Base-by-base conservation (phyloP, 1,140 invertebrate species). In the Campoletis sonorensis region DNA sequence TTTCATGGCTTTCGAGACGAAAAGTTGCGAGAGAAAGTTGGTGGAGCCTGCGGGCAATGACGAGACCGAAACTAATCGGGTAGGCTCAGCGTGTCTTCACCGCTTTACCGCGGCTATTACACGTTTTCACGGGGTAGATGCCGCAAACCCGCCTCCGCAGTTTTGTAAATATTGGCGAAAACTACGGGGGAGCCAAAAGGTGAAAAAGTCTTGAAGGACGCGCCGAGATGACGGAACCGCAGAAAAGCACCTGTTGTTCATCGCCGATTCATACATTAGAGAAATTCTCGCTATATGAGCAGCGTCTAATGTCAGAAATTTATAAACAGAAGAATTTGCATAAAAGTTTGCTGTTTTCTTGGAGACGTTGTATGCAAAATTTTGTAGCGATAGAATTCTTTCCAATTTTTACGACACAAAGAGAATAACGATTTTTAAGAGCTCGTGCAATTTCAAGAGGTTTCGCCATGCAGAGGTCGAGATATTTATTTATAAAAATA, bases 111-210 rank as follows among this genome's bases (percentile, higher is more conserved):
- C 37, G 4, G 30, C 18, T 30, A 45, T 11, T 18, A 33, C 68
- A 71, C n/a, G n/a, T 33, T 33, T 40, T 7, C 33, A 49, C 40
- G 71, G 71, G 71, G 71, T 78, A 21, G 30, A 54, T 58, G 18
- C 30, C 51, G n/a, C n/a, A 33, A 70, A 70, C 67, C 58, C 21
- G 67, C 68, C 21, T 73, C 68, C 75, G 71, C 21, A 73, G 70
- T 81, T 78, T 78, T 23, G 73, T 80, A 84, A 81, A 84, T 84
- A 82, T 84, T 82, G 61, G 70, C 73, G 71, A 68, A 75, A 72
- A 58, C 37, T 80, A 37, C 30, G 26, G 40, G 71, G 21, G 21
- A 73, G 71, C 27, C 5, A 23, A 49, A 73, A 73, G 37, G 40
- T 26, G 71, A 71, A 33, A 73, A 73, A 51, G 37, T 26, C 40